Evolutionary conservation across 1,140 invertebrate species (phyloP), one percentile per base, ranked within the genome.

Genomic region (Armadillidium nasatum): DNA sequence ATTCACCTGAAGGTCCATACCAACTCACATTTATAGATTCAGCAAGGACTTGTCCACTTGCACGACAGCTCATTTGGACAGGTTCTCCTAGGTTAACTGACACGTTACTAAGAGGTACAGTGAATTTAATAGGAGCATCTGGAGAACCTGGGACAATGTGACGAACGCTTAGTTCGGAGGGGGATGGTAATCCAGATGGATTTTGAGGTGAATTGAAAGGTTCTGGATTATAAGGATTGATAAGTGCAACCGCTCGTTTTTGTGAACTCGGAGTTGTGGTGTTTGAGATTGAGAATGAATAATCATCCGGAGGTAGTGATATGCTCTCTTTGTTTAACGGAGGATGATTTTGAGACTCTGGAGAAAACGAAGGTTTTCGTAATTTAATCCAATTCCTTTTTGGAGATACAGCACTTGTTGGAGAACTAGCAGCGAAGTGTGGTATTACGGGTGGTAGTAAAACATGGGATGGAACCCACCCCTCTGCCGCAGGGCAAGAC

Each of bases 251-350:
- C 3, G 7, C 50, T 60, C 50, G 11, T 13, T 75, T 23, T 15
- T 75, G 73, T 11, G 66, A 88, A 88, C 71, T 86, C 83, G 78
- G 89, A 89, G 0, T 88, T 88, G 89, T 90, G 91, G 0, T 89
- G 87, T 80, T 88, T 87, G 69, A 87, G 76, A 66, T 15, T 71
- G 22, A 15, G 44, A 60, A 23, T 84, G 75, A 82, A 82, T 69
- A 84, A 84, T 74, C 84, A 86, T 82, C 86, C 86, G 4, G 87
- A 85, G 50, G 50, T 13, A 60, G 7, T 7, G 50, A 60, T 15
- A 60, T 60, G 19, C 50, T 60, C 7, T 60, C 50, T 60, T 60
- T 60, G 50, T 33, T 33, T 33, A 33, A 6, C 1, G 33, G 33
- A 60, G 11, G 7, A 19, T 60, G 7, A 33, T 60, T 2, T 60